Conservation (phyloP, 2,888 invertebrate genomes). For the Ligdia adustata region DNA sequence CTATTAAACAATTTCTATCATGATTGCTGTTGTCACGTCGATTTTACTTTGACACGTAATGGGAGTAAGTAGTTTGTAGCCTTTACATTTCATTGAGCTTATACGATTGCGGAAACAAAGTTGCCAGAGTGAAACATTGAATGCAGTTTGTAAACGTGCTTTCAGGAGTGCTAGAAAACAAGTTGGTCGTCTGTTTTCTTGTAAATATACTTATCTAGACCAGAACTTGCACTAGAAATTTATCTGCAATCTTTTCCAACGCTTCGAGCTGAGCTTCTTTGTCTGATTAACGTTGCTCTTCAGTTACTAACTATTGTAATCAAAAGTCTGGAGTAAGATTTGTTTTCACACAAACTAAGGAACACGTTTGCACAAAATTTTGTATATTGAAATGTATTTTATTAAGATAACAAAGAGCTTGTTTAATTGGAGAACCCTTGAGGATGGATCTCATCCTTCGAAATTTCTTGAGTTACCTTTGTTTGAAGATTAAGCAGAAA, state of each 20-base stretch:
- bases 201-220: constrained; percentile 2
- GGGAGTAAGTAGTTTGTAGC: no score
- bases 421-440: constrained; percentile 47
- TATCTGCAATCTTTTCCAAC: constrained; percentile 3
- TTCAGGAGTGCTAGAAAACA: constrained; percentile 38
- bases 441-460: constrained; percentile 36
- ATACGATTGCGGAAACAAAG: constrained; percentile 17
- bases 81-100: constrained; percentile 11
- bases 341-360: constrained; percentile 1
- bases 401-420: constrained; percentile 22
- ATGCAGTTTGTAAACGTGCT: constrained; percentile 44
- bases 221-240: constrained; percentile 5
- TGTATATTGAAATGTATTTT: no score
- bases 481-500: not conserved
- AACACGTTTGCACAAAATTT: no score
- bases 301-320: constrained; percentile 1
- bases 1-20: no score
- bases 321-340: constrained; percentile 1
- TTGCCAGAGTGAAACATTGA: constrained; percentile 39
- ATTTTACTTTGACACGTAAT: no score
- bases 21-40: no score
- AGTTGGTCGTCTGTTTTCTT: constrained; percentile 28
- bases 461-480: constrained; percentile 14
- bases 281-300: constrained; percentile 5
- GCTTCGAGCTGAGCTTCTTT: constrained; percentile 1